Conservation (phyloP, 2,113 vertebrate genomes). For the Pelmatolapia mariae region DNA sequence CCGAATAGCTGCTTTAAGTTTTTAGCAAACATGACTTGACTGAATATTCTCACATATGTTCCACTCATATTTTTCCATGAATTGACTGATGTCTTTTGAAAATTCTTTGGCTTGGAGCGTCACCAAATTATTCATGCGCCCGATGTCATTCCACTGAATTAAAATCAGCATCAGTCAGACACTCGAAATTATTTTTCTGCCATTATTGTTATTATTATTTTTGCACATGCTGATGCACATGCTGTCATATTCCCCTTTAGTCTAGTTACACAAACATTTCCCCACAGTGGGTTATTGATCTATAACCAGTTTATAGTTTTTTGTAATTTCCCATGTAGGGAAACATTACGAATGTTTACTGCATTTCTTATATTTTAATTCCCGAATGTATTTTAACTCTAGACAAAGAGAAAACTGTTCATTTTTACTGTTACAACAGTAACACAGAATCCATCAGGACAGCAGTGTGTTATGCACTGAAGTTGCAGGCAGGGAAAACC, state of each 20-base stretch:
- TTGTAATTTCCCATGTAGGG: conserved; percentile 6
- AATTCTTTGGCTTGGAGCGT: background rate
- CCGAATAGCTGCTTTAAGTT: background rate
- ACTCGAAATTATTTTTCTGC: background rate
- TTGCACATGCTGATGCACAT: conserved; percentile 4
- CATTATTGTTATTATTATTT: background rate
- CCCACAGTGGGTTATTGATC: conserved; percentile 24
- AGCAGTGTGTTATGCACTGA: background rate
- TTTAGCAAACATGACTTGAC: background rate
- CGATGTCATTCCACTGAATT: conserved; percentile 22
- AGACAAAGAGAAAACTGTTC: conserved; percentile 33
- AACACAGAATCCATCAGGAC: conserved; percentile 11
- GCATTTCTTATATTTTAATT: conserved; percentile 16
- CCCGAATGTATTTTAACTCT: conserved; percentile 16
- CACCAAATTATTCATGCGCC: conserved; percentile 32
- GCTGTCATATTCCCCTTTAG: conserved; percentile 10
- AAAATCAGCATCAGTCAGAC: conserved; percentile 32
- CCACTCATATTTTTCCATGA: background rate
- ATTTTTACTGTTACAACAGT: conserved; percentile 22
- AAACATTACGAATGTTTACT: conserved; percentile 25
- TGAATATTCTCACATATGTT: conserved; percentile 10
- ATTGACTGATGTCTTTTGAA: conserved; percentile 33
- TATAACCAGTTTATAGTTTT: conserved; percentile 23
- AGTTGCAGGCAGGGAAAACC: background rate
- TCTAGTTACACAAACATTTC: conserved; percentile 20